A percentile compares a stretch with the other conserved stretches of the same genome.
Evolutionary conservation across 2,797 vertebrate genomes (phyloP).

Genomic region (Pantherophis vulpinus): DNA sequence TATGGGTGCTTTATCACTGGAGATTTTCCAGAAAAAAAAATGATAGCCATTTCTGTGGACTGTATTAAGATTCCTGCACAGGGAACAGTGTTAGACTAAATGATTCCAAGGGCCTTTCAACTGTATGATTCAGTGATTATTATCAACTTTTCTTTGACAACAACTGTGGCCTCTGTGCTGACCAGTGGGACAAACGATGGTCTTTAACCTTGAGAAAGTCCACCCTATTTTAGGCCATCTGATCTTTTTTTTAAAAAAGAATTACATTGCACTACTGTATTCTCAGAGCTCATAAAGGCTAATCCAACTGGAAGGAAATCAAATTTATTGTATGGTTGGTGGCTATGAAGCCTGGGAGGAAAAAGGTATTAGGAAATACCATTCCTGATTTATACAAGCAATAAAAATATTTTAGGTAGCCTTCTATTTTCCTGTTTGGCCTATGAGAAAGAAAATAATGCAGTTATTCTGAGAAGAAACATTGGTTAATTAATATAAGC

Average conservation of each 20-base stretch:
- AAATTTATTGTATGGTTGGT: not conserved
- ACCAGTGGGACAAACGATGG: not conserved
- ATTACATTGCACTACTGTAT: not conserved
- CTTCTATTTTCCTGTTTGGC: slow-evolving; percentile 34
- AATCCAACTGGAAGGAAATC: not conserved
- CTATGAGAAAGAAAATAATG: slow-evolving; percentile 47
- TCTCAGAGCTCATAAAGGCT: not conserved
- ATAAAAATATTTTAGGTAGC: slow-evolving; percentile 25
- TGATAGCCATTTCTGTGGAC: not conserved
- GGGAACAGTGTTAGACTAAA: not conserved
- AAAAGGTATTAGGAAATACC: not conserved
- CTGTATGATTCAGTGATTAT: not conserved
- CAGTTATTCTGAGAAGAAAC: slow-evolving; percentile 44
- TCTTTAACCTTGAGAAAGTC: not conserved
- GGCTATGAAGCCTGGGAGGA: not conserved
- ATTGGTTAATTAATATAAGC: slow-evolving; percentile 65
- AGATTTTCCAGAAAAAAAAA: not conserved
- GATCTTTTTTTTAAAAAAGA: not conserved
- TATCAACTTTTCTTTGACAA: not conserved
- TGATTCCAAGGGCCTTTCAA: not conserved
- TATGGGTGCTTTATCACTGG: not conserved
- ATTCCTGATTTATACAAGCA: not conserved
- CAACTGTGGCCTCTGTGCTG: not conserved
- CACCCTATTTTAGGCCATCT: not conserved
- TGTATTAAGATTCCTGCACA: not conserved